These are phyloP conservation scores for Dinocampus coccinellae DNA, from an alignment of 2,888 invertebrate genomes.

Conservation along the genomic window DNA sequence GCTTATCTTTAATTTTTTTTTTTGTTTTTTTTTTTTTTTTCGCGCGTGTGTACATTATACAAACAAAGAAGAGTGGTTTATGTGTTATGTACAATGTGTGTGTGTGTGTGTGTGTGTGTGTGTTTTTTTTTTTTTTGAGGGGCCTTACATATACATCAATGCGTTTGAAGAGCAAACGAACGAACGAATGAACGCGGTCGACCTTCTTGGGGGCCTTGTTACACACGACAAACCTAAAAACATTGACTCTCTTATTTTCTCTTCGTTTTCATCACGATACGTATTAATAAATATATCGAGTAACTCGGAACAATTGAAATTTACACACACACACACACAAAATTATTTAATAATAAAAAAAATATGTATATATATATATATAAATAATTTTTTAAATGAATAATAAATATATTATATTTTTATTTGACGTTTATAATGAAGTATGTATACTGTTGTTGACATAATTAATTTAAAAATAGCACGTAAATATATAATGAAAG, in stretches of 20 bases:
- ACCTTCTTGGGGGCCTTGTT: slow-evolving; percentile 64
- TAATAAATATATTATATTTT: not conserved
- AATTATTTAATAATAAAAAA: too few species aligned
- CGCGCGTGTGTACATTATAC: not conserved
- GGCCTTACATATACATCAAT: not conserved
- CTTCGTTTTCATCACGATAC: not conserved
- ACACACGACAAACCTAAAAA: slow-evolving; percentile 60
- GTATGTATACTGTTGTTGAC: not conserved
- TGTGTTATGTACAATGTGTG: too few species aligned
- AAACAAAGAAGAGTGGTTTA: not conserved
- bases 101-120: not conserved
- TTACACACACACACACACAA: too few species aligned
- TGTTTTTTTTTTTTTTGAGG: not conserved
- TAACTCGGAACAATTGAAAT: too few species aligned
- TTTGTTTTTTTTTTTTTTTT: not conserved
- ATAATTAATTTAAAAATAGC: slow-evolving; percentile 45
- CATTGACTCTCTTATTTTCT: slow-evolving; percentile 44
- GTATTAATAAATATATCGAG: too few species aligned
- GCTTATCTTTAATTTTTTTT: not conserved
- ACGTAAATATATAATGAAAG: slow-evolving; percentile 46
- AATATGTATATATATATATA: too few species aligned
- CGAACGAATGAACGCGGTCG: slow-evolving; percentile 59
- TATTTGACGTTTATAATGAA: not conserved
- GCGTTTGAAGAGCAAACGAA: slow-evolving; percentile 24
- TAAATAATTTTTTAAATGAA: not conserved